Base-by-base conservation (phyloP, 2,888 invertebrate species). In the Platyscelio sp. region DNA sequence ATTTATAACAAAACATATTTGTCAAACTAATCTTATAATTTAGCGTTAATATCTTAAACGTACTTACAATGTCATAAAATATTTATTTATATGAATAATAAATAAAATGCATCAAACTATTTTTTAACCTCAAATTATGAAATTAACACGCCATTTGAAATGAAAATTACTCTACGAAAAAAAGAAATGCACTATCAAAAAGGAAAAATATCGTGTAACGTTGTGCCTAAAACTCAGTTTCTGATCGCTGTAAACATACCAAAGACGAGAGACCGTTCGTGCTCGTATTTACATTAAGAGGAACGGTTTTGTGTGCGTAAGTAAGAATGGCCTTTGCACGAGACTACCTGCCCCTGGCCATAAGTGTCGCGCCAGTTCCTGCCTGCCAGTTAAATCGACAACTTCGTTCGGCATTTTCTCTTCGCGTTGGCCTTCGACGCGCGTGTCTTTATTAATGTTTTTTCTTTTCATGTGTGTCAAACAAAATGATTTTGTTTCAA, bases 321-420 rank as follows among this genome's bases (percentile, higher is more conserved):
- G 54, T 71, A 63, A 78, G 63, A 71, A 58, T 63, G 78, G 63
- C 70, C 70, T 79, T 65, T 72, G 79, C 71, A 56, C 71, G 79
- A 72, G 71, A 65, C 79, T 71, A 79, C 79, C 79, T 79, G 79
- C 79, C 79, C 51, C 79, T 65, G 71, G 79, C 71, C 70, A 63
- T 65, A 79, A 72, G 58, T 79, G 77, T 76, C 76, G 67, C 76
- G 76, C 71, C 79, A 79, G 79, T 79, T 79, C 65, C 71, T 79
- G 79, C 65, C 58, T 61, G 79, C 46, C 79, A 79, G 79, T 72
- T 72, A 72, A 72, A 79, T 71, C 71, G 79, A 71, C 79, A 46
- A 72, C 65, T 79, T 63, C 71, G 71, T 22, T 61, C 63, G 54
- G 2, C 33, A 26, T 63, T 61, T 71, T 63, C 49, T 78, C 54